A percentile compares a stretch with the other conserved stretches of the same genome.
phyloP scores from a whole-genome alignment of 2,888 invertebrate species.

The Meghimatium bilineatum region DNA sequence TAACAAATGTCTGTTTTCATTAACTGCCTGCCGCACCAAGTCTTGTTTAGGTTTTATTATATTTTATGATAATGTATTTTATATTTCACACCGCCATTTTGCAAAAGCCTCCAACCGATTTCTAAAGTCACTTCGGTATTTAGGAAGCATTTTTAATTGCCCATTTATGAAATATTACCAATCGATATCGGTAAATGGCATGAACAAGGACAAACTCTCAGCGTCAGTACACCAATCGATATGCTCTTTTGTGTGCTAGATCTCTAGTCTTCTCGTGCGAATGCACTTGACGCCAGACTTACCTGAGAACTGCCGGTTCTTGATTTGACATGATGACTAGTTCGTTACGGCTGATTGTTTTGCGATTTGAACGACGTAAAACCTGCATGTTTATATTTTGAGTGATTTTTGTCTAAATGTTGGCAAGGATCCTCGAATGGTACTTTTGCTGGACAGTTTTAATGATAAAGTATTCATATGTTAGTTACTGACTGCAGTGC shows the following conservation, averaged over 20 bases:
- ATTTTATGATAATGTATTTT: not conserved
- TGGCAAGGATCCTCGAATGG: no score
- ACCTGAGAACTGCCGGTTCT: not conserved
- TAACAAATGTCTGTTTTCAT: not conserved
- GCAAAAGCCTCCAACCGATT: not conserved
- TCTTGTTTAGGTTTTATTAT: not conserved
- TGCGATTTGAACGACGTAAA: not conserved
- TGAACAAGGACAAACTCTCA: conserved; percentile 14
- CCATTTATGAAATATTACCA: conserved; percentile 7
- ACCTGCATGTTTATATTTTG: not conserved
- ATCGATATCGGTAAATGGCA: conserved; percentile 14
- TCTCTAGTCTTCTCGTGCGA: not conserved
- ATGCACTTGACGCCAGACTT: not conserved
- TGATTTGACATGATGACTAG: not conserved
- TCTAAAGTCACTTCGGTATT: not conserved
- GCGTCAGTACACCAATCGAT: not conserved
- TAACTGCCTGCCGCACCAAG: not conserved
- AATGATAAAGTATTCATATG: no score
- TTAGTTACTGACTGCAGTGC: no score
- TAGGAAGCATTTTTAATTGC: not conserved
- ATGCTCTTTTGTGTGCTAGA: not conserved
- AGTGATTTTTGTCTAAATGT: not conserved
- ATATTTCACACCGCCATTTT: not conserved
- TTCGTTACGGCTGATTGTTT: not conserved
- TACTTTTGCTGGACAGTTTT: no score